phyloP scores from a whole-genome alignment of 2,888 invertebrate species.

The Geophilus truncorum region DNA sequence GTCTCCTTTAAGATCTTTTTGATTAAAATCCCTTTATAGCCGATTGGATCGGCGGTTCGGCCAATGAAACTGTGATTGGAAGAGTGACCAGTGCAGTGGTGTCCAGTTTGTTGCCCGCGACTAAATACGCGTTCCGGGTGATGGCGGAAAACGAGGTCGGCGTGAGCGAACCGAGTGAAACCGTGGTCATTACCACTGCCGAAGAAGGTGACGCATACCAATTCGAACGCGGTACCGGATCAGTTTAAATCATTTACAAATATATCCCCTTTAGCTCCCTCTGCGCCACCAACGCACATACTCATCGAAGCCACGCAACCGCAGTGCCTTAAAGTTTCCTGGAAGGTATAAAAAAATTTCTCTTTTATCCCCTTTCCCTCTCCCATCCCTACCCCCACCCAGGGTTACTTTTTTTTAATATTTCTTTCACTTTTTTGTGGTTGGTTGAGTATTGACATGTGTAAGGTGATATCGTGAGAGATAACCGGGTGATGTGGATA shows the following conservation, averaged over 20 bases:
- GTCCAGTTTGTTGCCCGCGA: slow-evolving; percentile 32
- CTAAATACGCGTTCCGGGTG: slow-evolving; percentile 32
- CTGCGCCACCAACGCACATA: not conserved
- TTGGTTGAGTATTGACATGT: not conserved
- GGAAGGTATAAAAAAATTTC: slow-evolving; percentile 2
- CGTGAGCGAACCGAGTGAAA: slow-evolving; percentile 34
- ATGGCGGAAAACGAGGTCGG: slow-evolving; percentile 36
- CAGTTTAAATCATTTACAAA: not conserved
- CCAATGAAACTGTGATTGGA: slow-evolving; percentile 33
- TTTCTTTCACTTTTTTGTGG: not conserved
- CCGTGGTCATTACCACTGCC: slow-evolving; percentile 33
- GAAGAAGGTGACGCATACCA: slow-evolving; percentile 34
- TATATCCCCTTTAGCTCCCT: not conserved
- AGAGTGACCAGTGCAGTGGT: slow-evolving; percentile 29
- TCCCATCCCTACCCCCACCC: no score
- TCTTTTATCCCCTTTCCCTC: no score
- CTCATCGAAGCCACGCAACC: slow-evolving; percentile 11
- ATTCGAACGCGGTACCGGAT: not conserved
- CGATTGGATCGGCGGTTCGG: not conserved
- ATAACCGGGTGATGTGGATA: not conserved
- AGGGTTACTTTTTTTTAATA: not conserved
- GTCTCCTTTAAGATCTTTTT: not conserved
- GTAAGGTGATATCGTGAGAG: slow-evolving; percentile 2
- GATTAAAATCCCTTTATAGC: not conserved
- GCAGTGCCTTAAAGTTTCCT: not conserved